Conservation (phyloP, 2,113 vertebrate species). For the Chloroceryle aenea region DNA sequence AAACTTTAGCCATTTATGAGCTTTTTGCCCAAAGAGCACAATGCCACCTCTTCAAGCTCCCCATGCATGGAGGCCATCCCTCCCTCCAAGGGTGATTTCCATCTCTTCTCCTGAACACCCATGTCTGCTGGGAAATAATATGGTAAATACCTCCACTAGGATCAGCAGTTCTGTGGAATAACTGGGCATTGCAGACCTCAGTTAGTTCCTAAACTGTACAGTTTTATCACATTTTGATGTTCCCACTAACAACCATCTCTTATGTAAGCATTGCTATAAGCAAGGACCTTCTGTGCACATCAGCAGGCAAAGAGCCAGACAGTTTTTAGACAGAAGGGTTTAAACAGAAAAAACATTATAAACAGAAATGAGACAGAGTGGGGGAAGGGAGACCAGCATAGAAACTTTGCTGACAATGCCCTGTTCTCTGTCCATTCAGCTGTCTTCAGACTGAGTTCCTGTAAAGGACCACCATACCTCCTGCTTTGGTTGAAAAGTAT, state of each 20-base stretch:
- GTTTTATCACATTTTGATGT: background rate
- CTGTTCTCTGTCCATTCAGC: background rate
- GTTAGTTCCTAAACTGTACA: background rate
- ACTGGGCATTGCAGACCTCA: accelerated
- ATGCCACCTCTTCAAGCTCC: background rate
- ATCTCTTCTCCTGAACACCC: background rate
- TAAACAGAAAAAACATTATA: slow-evolving; percentile 27
- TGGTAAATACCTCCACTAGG: background rate
- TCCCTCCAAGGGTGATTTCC: background rate
- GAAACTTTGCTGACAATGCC: background rate
- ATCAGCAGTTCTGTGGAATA: background rate
- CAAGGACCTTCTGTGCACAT: background rate
- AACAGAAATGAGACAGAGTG: background rate
- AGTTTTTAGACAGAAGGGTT: background rate
- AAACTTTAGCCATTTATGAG: background rate
- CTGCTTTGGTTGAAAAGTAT: background rate
- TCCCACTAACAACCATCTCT: background rate
- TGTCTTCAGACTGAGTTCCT: background rate
- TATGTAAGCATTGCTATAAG: background rate
- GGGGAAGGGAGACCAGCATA: background rate
- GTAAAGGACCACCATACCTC: background rate
- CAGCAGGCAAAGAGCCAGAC: background rate
- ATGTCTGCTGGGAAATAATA: background rate
- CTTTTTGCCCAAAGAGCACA: background rate
- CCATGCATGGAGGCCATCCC: background rate